These are phyloP conservation scores for Lordiphosa stackelbergi DNA, from an alignment of 1,140 invertebrate species.

Conservation along the genomic window DNA sequence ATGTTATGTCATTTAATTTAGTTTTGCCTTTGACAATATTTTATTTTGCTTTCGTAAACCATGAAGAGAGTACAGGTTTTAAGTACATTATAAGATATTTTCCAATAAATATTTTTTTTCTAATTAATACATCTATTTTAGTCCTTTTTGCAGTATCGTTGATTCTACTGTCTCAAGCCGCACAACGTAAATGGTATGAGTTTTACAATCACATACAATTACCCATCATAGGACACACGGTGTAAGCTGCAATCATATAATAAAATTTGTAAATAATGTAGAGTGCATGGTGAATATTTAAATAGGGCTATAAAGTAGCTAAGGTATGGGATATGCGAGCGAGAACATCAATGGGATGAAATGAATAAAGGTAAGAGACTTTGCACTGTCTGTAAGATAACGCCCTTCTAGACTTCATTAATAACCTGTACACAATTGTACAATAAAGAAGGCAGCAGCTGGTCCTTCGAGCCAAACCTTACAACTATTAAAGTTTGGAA, in stretches of 20 bases:
- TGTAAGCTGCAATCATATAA: constrained; percentile 8
- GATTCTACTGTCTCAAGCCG: not conserved
- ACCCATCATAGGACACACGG: constrained; percentile 24
- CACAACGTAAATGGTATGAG: constrained; percentile 1
- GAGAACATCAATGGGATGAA: not conserved
- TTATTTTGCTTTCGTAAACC: no score
- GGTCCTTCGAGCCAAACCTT: no score
- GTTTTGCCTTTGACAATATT: not conserved
- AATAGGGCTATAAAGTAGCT: constrained; percentile 1
- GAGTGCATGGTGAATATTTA: constrained; percentile 14
- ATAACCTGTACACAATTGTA: no score
- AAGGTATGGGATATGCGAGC: not conserved
- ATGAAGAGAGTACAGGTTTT: not conserved
- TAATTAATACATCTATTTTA: not conserved
- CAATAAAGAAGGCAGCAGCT: no score
- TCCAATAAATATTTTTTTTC: not conserved
- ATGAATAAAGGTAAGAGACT: not conserved
- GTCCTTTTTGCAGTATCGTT: not conserved
- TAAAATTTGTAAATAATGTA: constrained; percentile 20
- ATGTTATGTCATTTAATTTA: no score
- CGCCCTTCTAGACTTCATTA: no score
- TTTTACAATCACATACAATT: constrained; percentile 2
- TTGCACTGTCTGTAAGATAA: no score
- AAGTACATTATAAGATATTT: not conserved
- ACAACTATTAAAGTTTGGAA: no score